Evolutionary conservation across 1,140 invertebrate genomes (phyloP).

Genomic region (Zaprionus inermis): DNA sequence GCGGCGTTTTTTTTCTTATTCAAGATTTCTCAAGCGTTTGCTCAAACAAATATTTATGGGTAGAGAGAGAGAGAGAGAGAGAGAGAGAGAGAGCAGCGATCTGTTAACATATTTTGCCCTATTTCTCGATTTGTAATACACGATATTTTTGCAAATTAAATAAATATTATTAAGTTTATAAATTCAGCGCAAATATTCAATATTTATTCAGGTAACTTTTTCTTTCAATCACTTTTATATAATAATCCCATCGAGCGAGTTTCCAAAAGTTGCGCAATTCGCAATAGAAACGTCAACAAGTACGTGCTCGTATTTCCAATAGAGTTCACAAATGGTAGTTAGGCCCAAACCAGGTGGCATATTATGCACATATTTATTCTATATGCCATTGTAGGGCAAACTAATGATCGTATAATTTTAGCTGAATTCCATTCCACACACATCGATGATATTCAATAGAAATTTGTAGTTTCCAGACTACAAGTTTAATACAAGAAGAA

Average conservation of each 20-base stretch:
- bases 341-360: constrained; percentile 14
- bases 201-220: constrained; percentile 5
- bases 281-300: constrained; percentile 22
- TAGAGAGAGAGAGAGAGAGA: no score
- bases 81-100: no score
- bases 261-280: constrained; percentile 20
- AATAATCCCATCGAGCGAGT: neutral
- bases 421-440: neutral
- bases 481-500: neutral
- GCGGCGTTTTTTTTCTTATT: neutral
- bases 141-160: constrained; percentile 1
- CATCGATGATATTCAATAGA: neutral
- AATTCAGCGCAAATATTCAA: constrained; percentile 5
- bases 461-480: neutral
- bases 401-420: neutral
- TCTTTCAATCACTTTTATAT: neutral
- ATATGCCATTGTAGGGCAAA: neutral
- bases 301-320: constrained; percentile 23
- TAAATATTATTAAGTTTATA: neutral
- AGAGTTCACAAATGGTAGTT: constrained; percentile 10
- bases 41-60: neutral
- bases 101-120: neutral
- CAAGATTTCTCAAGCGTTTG: neutral
- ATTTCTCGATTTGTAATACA: neutral
- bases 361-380: neutral